Percentiles rank a stretch among this genome's conserved stretches.
Conservation (phyloP, 1,140 invertebrate genomes). For the Drosophila cardini region DNA sequence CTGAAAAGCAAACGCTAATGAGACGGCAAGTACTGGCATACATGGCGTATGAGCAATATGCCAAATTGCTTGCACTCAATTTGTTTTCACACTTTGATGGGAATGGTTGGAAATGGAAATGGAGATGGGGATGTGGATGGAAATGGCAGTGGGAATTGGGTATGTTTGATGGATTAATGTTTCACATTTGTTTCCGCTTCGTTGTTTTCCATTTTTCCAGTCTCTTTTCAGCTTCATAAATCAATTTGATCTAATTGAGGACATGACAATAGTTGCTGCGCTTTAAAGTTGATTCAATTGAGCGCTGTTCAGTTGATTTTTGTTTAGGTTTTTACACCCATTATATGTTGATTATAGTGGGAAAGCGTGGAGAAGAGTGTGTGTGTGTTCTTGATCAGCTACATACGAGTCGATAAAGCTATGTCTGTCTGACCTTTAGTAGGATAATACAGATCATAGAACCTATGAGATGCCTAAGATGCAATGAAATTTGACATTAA, state of each 20-base stretch:
- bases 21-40: slow-evolving; percentile 23
- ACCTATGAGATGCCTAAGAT: no score
- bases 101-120: slow-evolving; percentile 10
- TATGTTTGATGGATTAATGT: slow-evolving; percentile 66
- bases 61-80: slow-evolving; percentile 49
- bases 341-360: no score
- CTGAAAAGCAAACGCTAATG: slow-evolving; percentile 29
- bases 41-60: slow-evolving; percentile 62
- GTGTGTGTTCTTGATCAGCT: no score
- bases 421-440: no score
- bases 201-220: slow-evolving; percentile 18
- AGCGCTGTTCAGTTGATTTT: neutral
- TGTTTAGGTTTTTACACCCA: neutral
- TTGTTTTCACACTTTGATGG: slow-evolving; percentile 60
- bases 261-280: neutral
- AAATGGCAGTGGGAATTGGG: slow-evolving; percentile 1
- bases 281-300: neutral
- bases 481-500: no score
- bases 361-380: no score
- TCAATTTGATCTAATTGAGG: slow-evolving; percentile 4
- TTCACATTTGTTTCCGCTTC: slow-evolving; percentile 56
- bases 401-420: no score
- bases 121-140: slow-evolving; percentile 34
- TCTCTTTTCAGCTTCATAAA: slow-evolving; percentile 6
- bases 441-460: no score